These are phyloP conservation scores for Micromussa lordhowensis DNA, from an alignment of 92 coral and sea anemone genomes.

Conservation along the genomic window DNA sequence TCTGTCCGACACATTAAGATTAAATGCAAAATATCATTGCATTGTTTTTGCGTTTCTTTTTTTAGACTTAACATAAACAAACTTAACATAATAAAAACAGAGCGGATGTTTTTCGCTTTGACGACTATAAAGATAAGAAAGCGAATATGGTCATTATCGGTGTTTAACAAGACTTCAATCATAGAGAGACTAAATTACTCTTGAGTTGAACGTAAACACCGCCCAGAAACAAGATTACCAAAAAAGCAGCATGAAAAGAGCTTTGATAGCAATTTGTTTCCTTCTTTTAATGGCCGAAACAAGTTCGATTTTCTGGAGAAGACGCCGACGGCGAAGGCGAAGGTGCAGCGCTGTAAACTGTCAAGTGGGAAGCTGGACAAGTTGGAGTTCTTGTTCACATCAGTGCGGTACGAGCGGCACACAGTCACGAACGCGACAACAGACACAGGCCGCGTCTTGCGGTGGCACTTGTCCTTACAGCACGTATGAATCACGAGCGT, in stretches of 20 bases:
- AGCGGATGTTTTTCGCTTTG: not conserved
- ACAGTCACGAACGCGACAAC: constrained; percentile 62
- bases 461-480: constrained; percentile 77
- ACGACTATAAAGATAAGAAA: not conserved
- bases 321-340: constrained; percentile 69
- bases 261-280: not conserved
- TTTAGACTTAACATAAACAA: not conserved
- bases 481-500: constrained; percentile 58
- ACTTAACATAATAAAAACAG: not conserved
- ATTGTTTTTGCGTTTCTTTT: not conserved
- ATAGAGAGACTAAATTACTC: not conserved
- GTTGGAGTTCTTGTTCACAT: constrained; percentile 73
- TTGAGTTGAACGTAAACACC: not conserved
- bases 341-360: constrained; percentile 72
- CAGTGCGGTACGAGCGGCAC: constrained; percentile 77
- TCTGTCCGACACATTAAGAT: not conserved
- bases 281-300: constrained; percentile 18
- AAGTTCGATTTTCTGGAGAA: constrained; percentile 31
- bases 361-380: constrained; percentile 66
- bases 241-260: not conserved
- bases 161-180: not conserved
- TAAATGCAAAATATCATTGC: not conserved
- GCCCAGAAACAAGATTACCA: too few relatives aligned
- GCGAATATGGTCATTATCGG: not conserved
- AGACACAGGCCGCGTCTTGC: constrained; percentile 40